These are phyloP conservation scores for Bolborhynchus lineola DNA, from an alignment of 2,113 vertebrate species.

Conservation along the genomic window DNA sequence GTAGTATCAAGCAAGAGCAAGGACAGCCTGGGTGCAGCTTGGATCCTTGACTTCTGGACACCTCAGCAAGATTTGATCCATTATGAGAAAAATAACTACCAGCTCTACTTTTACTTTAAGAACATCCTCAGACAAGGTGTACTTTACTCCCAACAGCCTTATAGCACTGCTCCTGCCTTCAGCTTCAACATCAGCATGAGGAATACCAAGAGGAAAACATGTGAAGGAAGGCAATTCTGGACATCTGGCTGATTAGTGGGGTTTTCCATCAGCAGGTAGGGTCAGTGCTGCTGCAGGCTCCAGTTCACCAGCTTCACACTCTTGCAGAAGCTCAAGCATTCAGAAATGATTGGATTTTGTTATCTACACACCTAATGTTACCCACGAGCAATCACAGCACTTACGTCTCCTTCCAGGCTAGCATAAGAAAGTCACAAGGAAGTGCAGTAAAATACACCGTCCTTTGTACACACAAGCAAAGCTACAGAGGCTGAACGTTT, in stretches of 20 bases:
- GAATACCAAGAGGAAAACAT: not conserved
- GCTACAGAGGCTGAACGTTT: not conserved
- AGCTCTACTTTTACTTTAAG: not conserved
- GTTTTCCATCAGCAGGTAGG: not conserved
- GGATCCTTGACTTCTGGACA: not conserved
- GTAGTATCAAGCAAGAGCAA: not conserved
- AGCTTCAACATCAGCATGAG: not conserved
- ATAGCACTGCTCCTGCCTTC: not conserved
- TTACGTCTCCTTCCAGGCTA: not conserved
- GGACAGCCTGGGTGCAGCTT: not conserved
- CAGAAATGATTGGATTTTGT: conserved; percentile 8
- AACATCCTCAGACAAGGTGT: not conserved
- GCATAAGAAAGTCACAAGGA: not conserved
- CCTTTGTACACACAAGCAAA: not conserved
- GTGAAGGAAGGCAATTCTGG: not conserved
- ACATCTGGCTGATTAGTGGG: not conserved
- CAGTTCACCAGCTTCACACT: not conserved
- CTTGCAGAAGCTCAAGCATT: not conserved
- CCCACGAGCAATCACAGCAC: not conserved
- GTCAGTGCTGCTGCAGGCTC: not conserved
- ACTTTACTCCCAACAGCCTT: not conserved
- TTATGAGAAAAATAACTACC: not conserved
- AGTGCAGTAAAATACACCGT: not conserved
- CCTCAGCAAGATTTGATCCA: not conserved
- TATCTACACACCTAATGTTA: not conserved